Evolutionary conservation across 2,113 vertebrate species (phyloP), one percentile per base, ranked within the genome.

Genomic region (Vimba vimba): DNA sequence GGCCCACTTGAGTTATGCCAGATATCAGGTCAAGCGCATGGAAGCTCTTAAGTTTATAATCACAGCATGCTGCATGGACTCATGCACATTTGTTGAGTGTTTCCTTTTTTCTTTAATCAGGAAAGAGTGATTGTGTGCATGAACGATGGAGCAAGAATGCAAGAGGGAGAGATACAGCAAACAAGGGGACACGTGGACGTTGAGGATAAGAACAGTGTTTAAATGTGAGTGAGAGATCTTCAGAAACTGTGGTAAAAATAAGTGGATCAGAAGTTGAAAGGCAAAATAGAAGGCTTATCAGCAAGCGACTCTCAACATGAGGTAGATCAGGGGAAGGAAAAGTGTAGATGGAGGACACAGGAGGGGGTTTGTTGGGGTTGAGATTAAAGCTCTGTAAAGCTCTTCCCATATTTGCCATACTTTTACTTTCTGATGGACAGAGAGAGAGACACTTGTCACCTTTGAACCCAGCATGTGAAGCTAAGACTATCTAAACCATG

Each of bases 371-470:
- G 45, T n/a, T 36, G 78, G 39, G 59, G 39, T 68, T 66, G 4
- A 82, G 81, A 71, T 50, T 62, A 47, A 76, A 83, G 45, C 30
- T 59, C 74, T 25, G 73, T 66, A n/a, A 77, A 36, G 39, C 30
- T 85, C 52, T 62, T 59, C 30, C 39, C 62, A 89, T 73, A 79
- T 81, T 62, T 71, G 64, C 47, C 66, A 36, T 36, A 27, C 62
- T 74, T 73, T 73, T 30, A 43, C 64, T 76, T 80, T 75, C 39
- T 55, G 59, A 81, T 25, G n/a, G 55, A 60, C 50, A 86, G 69
- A 84, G 43, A 80, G 68, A 85, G 57, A 82, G 43, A 10, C 74
- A 66, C 36, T 19, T 68, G 68, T 87, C 73, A 79, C 74, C 81
- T 84, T 62, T 33, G 64, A 79, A 71, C 85, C 71, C 55, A 57